These are phyloP conservation scores for Sinohyriopsis cumingii DNA, from an alignment of 2,888 invertebrate species.

Conservation along the genomic window DNA sequence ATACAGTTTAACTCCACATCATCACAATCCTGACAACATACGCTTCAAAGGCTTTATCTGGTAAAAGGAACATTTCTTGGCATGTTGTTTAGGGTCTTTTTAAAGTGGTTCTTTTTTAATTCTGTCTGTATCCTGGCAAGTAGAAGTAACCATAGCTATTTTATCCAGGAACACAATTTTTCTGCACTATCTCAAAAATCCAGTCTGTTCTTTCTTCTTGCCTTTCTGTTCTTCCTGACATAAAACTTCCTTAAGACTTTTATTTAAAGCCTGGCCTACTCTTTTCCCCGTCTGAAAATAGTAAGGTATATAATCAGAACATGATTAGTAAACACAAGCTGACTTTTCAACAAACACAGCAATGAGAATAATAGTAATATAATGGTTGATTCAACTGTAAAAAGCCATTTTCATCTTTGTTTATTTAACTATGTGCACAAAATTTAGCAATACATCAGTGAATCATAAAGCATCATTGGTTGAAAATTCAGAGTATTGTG, in stretches of 20 bases:
- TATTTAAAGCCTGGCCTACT: conserved; percentile 82
- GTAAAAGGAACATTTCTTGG: too few species aligned
- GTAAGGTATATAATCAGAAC: conserved; percentile 1
- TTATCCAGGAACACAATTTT: too few species aligned
- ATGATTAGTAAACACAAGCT: neutral
- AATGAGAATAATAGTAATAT: too few species aligned
- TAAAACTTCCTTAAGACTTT: conserved; percentile 79
- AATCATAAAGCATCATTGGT: neutral
- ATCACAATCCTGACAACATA: too few species aligned
- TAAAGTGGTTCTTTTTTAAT: too few species aligned
- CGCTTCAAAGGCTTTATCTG: too few species aligned
- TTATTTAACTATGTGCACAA: neutral
- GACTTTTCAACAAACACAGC: neutral
- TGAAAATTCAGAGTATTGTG: too few species aligned
- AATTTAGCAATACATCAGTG: neutral
- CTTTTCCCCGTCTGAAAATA: conserved; percentile 78
- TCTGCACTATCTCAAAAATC: conserved; percentile 71
- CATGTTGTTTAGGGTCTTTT: too few species aligned
- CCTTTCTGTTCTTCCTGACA: conserved; percentile 76
- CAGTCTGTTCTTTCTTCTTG: conserved; percentile 70
- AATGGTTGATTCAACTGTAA: too few species aligned
- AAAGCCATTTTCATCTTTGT: neutral
- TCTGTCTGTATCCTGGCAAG: too few species aligned
- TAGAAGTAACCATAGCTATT: too few species aligned
- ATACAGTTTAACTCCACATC: too few species aligned